A percentile compares a stretch with the other conserved stretches of the same genome.
Evolutionary conservation across 2,113 vertebrate genomes (phyloP).

Genomic region (Climacteris rufus): DNA sequence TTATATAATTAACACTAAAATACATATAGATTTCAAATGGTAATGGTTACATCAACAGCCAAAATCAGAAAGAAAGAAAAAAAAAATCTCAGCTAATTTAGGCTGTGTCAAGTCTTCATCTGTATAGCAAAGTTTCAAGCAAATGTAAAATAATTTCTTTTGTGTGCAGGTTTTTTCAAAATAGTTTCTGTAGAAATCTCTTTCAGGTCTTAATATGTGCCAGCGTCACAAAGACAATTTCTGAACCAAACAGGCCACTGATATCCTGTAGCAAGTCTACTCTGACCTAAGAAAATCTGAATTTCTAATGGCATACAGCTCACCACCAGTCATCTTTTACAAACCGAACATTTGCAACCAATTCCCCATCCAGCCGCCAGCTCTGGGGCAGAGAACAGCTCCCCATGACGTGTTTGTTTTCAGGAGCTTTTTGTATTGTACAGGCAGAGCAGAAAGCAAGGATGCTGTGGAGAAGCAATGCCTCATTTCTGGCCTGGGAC

Average conservation of each 20-base stretch:
- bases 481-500: not conserved
- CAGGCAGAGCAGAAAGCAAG: not conserved
- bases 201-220: not conserved
- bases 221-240: not conserved
- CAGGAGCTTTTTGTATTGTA: not conserved
- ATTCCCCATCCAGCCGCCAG: not conserved
- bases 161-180: not conserved
- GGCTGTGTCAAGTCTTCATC: not conserved
- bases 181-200: not conserved
- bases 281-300: not conserved
- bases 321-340: not conserved
- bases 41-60: not conserved
- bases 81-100: not conserved
- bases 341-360: not conserved
- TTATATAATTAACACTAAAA: not conserved
- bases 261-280: not conserved
- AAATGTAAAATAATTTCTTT: not conserved
- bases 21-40: not conserved
- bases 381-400: not conserved
- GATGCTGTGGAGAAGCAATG: not conserved
- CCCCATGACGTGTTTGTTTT: not conserved
- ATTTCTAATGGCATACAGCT: not conserved
- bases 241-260: not conserved
- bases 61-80: not conserved
- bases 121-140: not conserved